Evolutionary conservation across 1,140 invertebrate species (phyloP).

Genomic region (Charaxes varanes): DNA sequence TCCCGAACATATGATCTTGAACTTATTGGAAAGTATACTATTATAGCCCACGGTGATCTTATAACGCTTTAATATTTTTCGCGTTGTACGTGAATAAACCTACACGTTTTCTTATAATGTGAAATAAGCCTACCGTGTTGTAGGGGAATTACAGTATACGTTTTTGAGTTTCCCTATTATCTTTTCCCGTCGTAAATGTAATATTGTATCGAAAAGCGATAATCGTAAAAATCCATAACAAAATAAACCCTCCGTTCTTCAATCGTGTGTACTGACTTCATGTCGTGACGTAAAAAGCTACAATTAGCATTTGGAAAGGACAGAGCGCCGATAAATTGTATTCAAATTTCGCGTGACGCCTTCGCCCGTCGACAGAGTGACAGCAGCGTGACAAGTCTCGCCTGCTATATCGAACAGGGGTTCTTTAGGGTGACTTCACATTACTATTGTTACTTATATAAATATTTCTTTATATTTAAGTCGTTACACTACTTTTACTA

Average conservation of each 20-base stretch:
- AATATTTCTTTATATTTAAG: no score
- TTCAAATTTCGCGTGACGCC: constrained; percentile 61
- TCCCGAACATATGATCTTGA: no score
- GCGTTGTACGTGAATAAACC: no score
- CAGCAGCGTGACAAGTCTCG: constrained; percentile 42
- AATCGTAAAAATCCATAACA: no score
- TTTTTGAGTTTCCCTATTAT: neutral
- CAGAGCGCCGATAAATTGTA: constrained; percentile 45
- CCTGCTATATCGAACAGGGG: constrained; percentile 35
- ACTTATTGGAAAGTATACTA: no score
- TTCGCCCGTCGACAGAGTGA: constrained; percentile 44
- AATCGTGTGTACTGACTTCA: constrained; percentile 13
- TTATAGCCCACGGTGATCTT: no score
- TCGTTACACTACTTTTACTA: no score
- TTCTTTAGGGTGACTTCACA: constrained; percentile 17
- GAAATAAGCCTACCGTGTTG: no score
- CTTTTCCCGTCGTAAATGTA: neutral
- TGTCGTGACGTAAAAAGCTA: constrained; percentile 30
- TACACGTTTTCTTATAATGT: no score
- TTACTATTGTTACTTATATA: no score
- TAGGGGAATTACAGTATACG: no score
- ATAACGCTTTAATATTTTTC: no score
- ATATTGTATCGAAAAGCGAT: neutral
- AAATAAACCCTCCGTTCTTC: neutral
- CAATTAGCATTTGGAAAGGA: constrained; percentile 43